Percentiles rank a stretch among this genome's conserved stretches.
Conservation (phyloP, 2,888 invertebrate species). For the Malthinus seriepunctatus region DNA sequence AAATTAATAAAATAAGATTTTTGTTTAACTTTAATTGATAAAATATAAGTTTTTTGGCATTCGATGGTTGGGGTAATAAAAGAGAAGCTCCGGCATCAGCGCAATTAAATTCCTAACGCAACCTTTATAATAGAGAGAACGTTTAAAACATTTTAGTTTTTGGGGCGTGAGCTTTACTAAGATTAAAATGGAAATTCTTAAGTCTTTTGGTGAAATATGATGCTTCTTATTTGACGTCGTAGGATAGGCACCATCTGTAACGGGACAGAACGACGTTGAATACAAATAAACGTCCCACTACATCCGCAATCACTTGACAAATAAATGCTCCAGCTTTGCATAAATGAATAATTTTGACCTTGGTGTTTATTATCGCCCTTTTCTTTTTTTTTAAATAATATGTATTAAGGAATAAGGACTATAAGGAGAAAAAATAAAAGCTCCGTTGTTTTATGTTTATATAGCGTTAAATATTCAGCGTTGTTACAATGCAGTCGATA, state of each 20-base stretch:
- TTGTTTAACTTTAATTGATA: too few relatives aligned
- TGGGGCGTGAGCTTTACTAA: conserved; percentile 28
- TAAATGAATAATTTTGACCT: conserved; percentile 32
- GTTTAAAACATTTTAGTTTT: conserved; percentile 39
- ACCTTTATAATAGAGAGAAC: conserved; percentile 1
- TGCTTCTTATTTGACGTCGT: conserved; percentile 44
- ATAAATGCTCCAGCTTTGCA: conserved; percentile 32
- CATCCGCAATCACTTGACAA: conserved; percentile 29
- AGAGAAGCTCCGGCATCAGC: too few relatives aligned
- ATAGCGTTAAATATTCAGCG: conserved; percentile 11
- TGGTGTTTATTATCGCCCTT: conserved; percentile 26
- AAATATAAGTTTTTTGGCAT: too few relatives aligned
- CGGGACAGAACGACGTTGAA: conserved; percentile 31
- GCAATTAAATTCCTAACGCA: too few relatives aligned
- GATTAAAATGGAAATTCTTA: conserved; percentile 48
- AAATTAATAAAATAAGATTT: too few relatives aligned
- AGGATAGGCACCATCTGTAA: conserved; percentile 35
- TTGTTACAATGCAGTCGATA: conserved; percentile 11
- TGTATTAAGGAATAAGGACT: too few relatives aligned
- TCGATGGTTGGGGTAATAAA: too few relatives aligned
- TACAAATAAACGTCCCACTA: conserved; percentile 33
- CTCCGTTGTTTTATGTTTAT: conserved; percentile 15
- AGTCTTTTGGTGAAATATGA: conserved; percentile 48
- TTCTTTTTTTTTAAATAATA: conserved; percentile 27
- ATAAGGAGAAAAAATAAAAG: conserved; percentile 10